These are phyloP conservation scores for Halesus radiatus DNA, from an alignment of 1,140 invertebrate genomes.

Conservation along the genomic window DNA sequence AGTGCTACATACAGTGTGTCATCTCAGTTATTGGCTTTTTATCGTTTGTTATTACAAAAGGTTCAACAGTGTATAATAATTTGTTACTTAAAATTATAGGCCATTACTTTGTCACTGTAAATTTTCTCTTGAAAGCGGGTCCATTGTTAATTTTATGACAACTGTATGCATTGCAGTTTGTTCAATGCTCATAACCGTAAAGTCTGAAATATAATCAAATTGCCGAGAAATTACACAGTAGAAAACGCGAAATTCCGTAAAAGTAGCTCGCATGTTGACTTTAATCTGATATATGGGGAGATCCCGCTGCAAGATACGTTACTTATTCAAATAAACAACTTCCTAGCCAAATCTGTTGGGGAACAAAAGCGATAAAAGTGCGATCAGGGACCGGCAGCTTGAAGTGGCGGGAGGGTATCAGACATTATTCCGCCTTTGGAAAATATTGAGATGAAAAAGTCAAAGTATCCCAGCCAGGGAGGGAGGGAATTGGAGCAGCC, in stretches of 20 bases:
- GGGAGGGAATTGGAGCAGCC: not conserved
- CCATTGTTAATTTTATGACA: too few relatives aligned
- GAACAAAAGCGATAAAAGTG: slow-evolving; percentile 56
- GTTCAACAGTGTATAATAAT: too few relatives aligned
- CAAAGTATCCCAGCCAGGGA: not conserved
- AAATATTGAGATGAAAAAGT: slow-evolving; percentile 12
- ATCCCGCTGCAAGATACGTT: slow-evolving; percentile 48
- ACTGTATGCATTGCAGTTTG: not conserved
- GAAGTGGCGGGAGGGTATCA: not conserved
- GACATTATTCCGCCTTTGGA: not conserved
- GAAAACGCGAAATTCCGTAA: slow-evolving; percentile 12
- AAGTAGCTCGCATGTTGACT: slow-evolving; percentile 25
- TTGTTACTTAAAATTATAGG: too few relatives aligned
- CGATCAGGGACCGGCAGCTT: not conserved
- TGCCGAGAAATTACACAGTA: not conserved
- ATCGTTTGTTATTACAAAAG: too few relatives aligned
- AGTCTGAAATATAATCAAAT: not conserved
- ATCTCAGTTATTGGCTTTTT: too few relatives aligned
- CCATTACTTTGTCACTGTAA: too few relatives aligned
- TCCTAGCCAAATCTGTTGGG: slow-evolving; percentile 51
- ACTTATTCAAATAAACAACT: slow-evolving; percentile 56
- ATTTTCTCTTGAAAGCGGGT: too few relatives aligned
- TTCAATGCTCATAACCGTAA: slow-evolving; percentile 1
- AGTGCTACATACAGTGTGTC: too few relatives aligned
- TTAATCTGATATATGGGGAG: slow-evolving; percentile 44